These are phyloP conservation scores for Gallinago nigripennis DNA, from an alignment of 2,797 vertebrate species.

Conservation along the genomic window DNA sequence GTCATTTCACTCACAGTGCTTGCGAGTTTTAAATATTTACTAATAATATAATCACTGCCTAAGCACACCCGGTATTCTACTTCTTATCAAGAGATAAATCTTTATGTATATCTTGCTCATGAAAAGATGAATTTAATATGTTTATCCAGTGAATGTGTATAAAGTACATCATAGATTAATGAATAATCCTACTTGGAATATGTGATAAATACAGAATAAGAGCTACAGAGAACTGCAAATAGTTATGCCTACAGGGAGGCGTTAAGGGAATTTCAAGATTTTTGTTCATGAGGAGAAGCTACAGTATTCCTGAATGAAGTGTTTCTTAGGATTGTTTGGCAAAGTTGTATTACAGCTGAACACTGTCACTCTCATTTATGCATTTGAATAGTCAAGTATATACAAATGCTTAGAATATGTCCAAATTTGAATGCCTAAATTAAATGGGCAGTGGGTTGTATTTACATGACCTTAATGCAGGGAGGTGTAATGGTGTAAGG, in stretches of 20 bases:
- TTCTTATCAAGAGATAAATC: background rate
- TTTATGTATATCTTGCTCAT: background rate
- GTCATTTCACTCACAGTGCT: background rate
- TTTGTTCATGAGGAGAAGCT: background rate
- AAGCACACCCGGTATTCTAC: background rate
- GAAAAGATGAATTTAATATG: background rate
- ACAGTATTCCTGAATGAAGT: background rate
- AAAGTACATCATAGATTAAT: constrained; percentile 1
- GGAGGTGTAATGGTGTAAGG: background rate
- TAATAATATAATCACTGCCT: background rate
- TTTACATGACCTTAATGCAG: background rate
- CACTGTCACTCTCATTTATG: background rate
- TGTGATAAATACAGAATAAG: constrained; percentile 33
- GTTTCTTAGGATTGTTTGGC: background rate
- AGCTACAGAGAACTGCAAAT: constrained; percentile 34
- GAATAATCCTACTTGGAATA: constrained; percentile 1
- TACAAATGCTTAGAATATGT: background rate
- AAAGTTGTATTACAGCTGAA: background rate
- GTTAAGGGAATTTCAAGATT: background rate
- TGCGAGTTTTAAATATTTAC: background rate
- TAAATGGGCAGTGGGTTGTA: background rate
- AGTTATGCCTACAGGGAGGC: background rate
- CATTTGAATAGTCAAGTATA: background rate
- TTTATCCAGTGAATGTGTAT: background rate
- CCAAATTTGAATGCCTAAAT: background rate